Conservation (phyloP, 2,888 invertebrate species). For the Buathra laborator region DNA sequence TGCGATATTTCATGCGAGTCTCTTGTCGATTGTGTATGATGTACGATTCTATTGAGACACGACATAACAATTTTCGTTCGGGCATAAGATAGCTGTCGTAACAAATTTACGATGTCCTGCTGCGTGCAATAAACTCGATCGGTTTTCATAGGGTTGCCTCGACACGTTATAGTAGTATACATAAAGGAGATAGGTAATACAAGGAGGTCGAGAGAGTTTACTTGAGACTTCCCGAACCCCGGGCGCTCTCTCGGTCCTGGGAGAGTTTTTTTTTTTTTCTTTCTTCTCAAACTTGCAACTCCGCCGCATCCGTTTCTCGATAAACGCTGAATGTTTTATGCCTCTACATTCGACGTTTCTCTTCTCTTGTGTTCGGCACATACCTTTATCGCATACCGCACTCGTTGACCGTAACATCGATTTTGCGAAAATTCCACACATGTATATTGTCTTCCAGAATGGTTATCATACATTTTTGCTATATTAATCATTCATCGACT, state of each 20-base stretch:
- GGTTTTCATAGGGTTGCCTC: conserved; percentile 25
- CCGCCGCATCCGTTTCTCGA: conserved; percentile 14
- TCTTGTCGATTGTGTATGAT: conserved; percentile 43
- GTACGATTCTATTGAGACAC: conserved; percentile 58
- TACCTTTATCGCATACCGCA: not conserved
- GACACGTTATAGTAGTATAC: not conserved
- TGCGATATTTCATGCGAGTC: conserved; percentile 54
- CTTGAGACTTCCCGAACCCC: conserved; percentile 26
- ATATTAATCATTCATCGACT: no score
- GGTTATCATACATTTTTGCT: no score
- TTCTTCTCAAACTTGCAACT: not conserved
- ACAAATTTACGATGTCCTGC: conserved; percentile 61
- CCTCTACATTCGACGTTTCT: conserved; percentile 40
- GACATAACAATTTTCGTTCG: conserved; percentile 58
- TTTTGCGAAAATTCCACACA: not conserved
- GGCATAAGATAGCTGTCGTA: conserved; percentile 57
- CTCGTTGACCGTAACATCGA: conserved; percentile 33
- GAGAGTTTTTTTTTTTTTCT: not conserved
- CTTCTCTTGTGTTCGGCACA: not conserved
- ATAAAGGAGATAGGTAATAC: conserved; percentile 10
- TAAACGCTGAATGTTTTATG: conserved; percentile 55
- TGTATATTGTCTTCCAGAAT: no score
- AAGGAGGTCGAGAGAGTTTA: conserved; percentile 44
- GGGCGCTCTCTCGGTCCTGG: not conserved
- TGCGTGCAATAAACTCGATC: conserved; percentile 23